These are phyloP conservation scores for Mobula hypostoma DNA, from an alignment of 2,113 vertebrate genomes.

Conservation along the genomic window DNA sequence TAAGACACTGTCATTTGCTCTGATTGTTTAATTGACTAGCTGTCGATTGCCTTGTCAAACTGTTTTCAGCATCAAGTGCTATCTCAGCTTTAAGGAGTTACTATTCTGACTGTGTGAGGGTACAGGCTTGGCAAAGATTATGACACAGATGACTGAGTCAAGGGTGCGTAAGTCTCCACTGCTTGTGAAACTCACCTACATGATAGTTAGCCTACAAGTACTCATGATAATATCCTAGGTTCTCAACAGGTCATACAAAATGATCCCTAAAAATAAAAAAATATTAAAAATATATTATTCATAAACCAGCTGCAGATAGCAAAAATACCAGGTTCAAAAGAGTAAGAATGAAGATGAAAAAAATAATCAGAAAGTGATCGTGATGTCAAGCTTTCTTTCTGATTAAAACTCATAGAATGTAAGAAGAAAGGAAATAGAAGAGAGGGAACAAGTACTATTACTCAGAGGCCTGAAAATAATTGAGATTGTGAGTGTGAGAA, in stretches of 20 bases:
- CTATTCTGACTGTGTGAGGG: background rate
- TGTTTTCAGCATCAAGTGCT: background rate
- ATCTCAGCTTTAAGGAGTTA: background rate
- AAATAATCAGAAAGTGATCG: background rate
- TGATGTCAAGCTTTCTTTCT: background rate
- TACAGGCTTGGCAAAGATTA: background rate
- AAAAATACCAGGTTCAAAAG: background rate
- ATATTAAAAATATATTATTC: no score
- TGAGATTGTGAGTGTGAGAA: background rate
- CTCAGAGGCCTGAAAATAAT: background rate
- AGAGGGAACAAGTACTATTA: background rate
- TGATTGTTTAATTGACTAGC: no score
- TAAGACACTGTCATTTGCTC: background rate
- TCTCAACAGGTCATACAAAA: background rate
- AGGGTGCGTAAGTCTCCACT: no score
- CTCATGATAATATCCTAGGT: background rate
- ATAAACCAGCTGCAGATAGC: background rate
- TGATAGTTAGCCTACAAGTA: background rate
- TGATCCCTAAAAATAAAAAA: background rate
- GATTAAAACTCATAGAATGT: background rate
- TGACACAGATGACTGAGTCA: no score
- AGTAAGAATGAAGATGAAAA: background rate
- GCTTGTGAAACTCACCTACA: background rate
- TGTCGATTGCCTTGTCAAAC: background rate
- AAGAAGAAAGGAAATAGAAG: background rate